Conservation (phyloP, 1,140 invertebrate genomes). For the Leptestheria dahalacensis region DNA sequence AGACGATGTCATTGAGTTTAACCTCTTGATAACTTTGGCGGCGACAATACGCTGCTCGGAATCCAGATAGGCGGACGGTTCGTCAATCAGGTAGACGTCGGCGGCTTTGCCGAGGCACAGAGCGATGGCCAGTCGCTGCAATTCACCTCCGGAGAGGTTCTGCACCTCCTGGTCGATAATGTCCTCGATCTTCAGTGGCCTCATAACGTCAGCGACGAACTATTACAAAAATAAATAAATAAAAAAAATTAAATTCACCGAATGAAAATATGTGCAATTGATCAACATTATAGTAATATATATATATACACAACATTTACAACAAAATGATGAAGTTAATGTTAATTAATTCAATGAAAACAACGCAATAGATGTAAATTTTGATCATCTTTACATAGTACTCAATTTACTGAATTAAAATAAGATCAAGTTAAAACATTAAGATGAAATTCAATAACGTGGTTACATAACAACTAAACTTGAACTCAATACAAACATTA, state of each 20-base stretch:
- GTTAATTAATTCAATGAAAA: too few relatives aligned
- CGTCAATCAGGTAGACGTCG: constrained; percentile 97
- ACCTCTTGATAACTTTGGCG: constrained; percentile 97
- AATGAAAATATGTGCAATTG: too few relatives aligned
- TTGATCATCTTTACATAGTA: too few relatives aligned
- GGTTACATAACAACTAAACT: too few relatives aligned
- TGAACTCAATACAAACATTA: too few relatives aligned
- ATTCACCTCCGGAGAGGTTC: constrained; percentile 96
- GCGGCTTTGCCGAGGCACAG: constrained; percentile 96
- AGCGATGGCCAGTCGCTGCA: constrained; percentile 90
- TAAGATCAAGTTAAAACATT: too few relatives aligned
- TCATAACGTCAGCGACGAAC: constrained; percentile 98
- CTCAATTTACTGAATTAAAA: too few relatives aligned
- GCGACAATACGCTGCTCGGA: constrained; percentile 99
- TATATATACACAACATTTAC: not conserved
- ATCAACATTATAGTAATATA: too few relatives aligned
- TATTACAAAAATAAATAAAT: too few relatives aligned
- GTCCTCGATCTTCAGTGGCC: constrained; percentile 92
- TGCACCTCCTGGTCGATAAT: constrained; percentile 98
- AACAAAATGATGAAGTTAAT: not conserved
- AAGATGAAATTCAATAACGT: too few relatives aligned
- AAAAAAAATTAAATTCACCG: not conserved
- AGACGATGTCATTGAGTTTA: too few relatives aligned
- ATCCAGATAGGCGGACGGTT: constrained; percentile 97
- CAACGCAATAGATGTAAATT: too few relatives aligned